Evolutionary conservation across 2,888 invertebrate genomes (phyloP).

Genomic region (Tortricodes alternella): DNA sequence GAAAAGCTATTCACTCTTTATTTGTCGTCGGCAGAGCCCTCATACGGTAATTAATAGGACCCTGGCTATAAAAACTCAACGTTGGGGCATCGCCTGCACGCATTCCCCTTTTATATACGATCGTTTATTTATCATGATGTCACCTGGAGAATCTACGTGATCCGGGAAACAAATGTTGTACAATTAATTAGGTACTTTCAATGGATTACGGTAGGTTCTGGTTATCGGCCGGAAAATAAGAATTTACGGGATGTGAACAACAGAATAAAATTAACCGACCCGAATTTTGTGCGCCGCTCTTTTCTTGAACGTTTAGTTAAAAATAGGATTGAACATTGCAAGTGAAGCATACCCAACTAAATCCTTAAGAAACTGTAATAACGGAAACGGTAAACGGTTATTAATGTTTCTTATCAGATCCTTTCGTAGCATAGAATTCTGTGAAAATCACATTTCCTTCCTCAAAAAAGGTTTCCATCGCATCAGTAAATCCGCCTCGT

Average conservation of each 20-base stretch:
- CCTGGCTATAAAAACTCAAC: constrained; percentile 50
- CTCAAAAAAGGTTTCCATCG: constrained; percentile 50
- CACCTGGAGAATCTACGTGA: constrained; percentile 65
- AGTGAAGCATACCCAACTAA: no score
- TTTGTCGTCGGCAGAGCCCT: constrained; percentile 49
- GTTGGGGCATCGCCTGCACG: constrained; percentile 35
- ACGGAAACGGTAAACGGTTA: not conserved
- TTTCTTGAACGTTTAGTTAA: no score
- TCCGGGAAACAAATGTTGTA: constrained; percentile 63
- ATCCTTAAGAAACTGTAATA: no score
- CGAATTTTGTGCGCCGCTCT: not conserved
- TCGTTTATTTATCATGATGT: constrained; percentile 61
- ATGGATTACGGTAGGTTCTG: constrained; percentile 59
- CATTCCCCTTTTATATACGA: constrained; percentile 48
- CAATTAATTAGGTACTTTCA: constrained; percentile 73
- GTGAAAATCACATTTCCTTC: constrained; percentile 21
- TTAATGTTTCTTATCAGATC: constrained; percentile 7
- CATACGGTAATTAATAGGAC: constrained; percentile 51
- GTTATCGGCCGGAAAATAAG: constrained; percentile 70
- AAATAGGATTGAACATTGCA: no score
- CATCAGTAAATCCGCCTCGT: constrained; percentile 62
- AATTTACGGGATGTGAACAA: constrained; percentile 49
- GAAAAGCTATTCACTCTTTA: constrained; percentile 45
- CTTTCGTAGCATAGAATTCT: constrained; percentile 6
- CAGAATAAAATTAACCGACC: constrained; percentile 43